These are phyloP conservation scores for Tenthredo livida DNA, from an alignment of 2,888 invertebrate species.

Conservation along the genomic window DNA sequence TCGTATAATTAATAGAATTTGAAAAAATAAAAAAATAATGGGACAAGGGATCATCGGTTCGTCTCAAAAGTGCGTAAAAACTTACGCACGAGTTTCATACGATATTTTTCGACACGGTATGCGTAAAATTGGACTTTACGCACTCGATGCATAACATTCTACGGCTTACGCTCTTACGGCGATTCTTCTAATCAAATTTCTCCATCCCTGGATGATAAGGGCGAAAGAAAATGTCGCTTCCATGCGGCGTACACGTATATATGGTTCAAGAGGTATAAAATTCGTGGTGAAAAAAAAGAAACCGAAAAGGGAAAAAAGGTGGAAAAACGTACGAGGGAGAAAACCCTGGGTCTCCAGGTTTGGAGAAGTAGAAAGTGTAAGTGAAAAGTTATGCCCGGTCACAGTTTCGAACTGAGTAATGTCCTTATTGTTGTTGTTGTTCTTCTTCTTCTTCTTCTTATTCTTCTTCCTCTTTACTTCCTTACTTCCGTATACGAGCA, in stretches of 20 bases:
- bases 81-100: too few relatives aligned
- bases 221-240: background rate
- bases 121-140: too few relatives aligned
- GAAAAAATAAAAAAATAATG: background rate
- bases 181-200: background rate
- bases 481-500: background rate
- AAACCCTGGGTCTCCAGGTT: background rate
- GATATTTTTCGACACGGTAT: too few relatives aligned
- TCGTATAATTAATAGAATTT: background rate
- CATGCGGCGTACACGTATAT: background rate
- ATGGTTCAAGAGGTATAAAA: too few relatives aligned
- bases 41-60: background rate
- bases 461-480: background rate
- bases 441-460: background rate
- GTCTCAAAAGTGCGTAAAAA: too few relatives aligned
- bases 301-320: background rate
- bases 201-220: background rate
- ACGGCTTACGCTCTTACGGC: too few relatives aligned
- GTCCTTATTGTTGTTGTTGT: conserved; percentile 19
- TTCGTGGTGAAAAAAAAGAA: too few relatives aligned
- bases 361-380: conserved; percentile 12
- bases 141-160: too few relatives aligned
- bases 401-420: conserved; percentile 35
- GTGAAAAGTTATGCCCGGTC: conserved; percentile 29
- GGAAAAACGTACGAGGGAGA: background rate